phyloP scores from a whole-genome alignment of 2,888 invertebrate genomes.

The Harpalus rufipes region DNA sequence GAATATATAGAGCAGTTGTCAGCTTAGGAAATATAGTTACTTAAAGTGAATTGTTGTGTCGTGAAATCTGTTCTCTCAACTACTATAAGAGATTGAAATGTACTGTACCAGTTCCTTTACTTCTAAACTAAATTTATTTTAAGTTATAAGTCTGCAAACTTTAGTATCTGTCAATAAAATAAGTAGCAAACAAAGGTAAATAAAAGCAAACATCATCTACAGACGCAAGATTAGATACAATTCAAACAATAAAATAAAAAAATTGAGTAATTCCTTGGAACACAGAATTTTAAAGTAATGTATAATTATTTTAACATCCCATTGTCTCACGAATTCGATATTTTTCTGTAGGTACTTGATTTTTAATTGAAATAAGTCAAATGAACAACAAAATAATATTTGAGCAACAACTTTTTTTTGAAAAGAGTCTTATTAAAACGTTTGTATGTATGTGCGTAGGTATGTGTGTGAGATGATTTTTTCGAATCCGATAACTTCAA shows the following conservation, averaged over 20 bases:
- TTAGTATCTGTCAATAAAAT: not conserved
- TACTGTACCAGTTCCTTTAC: conserved; percentile 11
- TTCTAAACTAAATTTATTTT: conserved; percentile 7
- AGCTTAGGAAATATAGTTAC: conserved; percentile 7
- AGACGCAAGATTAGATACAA: not conserved
- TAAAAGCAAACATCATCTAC: not conserved
- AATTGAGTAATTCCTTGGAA: not conserved
- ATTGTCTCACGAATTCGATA: not conserved
- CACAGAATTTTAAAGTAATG: too few species aligned
- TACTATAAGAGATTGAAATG: conserved; percentile 29
- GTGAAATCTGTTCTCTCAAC: not conserved
- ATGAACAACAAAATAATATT: too few species aligned
- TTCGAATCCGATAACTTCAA: too few species aligned
- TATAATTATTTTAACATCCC: too few species aligned
- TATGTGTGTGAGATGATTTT: too few species aligned
- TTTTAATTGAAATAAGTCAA: too few species aligned
- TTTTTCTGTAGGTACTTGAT: too few species aligned
- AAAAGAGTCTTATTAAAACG: too few species aligned
- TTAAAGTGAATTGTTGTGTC: conserved; percentile 38
- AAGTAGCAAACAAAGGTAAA: not conserved
- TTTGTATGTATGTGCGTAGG: too few species aligned
- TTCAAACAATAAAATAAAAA: not conserved
- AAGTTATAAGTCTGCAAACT: not conserved
- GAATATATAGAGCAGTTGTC: conserved; percentile 10
- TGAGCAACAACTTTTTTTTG: too few species aligned